A percentile compares a stretch with the other conserved stretches of the same genome.
Evolutionary conservation across 2,113 vertebrate genomes (phyloP).

Genomic region (Sarotherodon lohbergeri): DNA sequence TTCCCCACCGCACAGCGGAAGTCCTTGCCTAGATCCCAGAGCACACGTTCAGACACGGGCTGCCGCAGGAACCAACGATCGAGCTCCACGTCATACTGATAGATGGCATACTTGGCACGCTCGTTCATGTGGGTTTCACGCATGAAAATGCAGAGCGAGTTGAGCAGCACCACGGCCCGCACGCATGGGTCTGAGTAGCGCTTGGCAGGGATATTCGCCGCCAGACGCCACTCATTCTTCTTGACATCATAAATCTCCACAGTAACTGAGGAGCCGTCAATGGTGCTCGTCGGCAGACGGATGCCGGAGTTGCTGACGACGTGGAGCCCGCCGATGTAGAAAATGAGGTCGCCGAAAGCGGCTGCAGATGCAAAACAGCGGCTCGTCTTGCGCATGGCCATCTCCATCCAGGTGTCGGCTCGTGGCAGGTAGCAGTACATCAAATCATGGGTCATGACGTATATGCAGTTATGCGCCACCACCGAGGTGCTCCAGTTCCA

Average conservation of each 20-base stretch:
- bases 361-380: constrained; percentile 93
- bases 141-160: constrained; percentile 90
- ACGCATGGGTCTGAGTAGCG: constrained; percentile 91
- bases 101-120: constrained; percentile 91
- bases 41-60: constrained; percentile 89
- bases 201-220: constrained; percentile 92
- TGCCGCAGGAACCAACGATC: constrained; percentile 93
- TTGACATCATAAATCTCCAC: constrained; percentile 94
- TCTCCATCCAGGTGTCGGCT: constrained; percentile 92
- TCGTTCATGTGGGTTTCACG: constrained; percentile 94
- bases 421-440: constrained; percentile 97
- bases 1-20: constrained; percentile 96
- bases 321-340: constrained; percentile 95
- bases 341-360: constrained; percentile 90
- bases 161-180: constrained; percentile 87
- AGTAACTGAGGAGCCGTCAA: constrained; percentile 88
- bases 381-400: constrained; percentile 90
- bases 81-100: constrained; percentile 87
- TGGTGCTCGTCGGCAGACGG: constrained; percentile 83
- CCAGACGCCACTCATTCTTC: constrained; percentile 92
- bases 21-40: constrained; percentile 94
- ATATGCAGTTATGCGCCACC: constrained; percentile 88
- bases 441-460: constrained; percentile 90
- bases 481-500: constrained; percentile 95
- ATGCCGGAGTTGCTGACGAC: constrained; percentile 87